Conservation (phyloP, 2,797 vertebrate genomes). For the Sebastes goodei region DNA sequence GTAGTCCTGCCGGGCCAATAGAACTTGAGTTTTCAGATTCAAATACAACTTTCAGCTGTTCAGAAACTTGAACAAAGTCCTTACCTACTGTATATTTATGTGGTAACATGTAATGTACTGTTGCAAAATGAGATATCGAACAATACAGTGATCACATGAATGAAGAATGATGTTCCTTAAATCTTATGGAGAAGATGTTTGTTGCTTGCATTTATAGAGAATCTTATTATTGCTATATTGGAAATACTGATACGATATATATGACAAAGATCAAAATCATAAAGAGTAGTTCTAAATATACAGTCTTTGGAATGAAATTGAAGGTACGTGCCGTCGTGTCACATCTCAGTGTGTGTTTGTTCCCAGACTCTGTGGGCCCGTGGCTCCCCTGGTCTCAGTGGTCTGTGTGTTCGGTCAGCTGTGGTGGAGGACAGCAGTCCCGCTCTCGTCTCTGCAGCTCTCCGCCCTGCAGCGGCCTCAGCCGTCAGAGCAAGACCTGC, state of each 20-base stretch:
- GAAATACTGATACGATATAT: not conserved
- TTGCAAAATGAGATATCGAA: not conserved
- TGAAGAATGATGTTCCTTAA: not conserved
- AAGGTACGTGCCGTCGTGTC: not conserved
- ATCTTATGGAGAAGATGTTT: not conserved
- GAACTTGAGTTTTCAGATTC: not conserved
- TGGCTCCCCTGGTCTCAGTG: conserved; percentile 85
- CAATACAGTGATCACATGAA: not conserved
- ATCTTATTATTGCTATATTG: not conserved
- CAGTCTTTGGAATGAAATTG: not conserved
- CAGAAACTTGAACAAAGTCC: not conserved
- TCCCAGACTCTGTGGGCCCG: conserved; percentile 67
- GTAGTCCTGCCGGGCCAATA: conserved; percentile 29
- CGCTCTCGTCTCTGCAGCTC: conserved; percentile 80
- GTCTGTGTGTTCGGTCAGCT: conserved; percentile 87
- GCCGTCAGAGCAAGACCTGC: conserved; percentile 87
- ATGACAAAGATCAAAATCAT: not conserved
- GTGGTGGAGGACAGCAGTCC: conserved; percentile 90
- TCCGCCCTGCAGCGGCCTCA: conserved; percentile 79
- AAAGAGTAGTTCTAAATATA: no score
- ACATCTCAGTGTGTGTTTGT: not conserved
- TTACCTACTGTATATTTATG: not conserved
- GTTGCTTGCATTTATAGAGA: not conserved
- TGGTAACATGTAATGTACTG: not conserved
- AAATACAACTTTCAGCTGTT: not conserved